Evolutionary conservation across 2,888 invertebrate genomes (phyloP).

Genomic region (Lampropteryx suffumata): DNA sequence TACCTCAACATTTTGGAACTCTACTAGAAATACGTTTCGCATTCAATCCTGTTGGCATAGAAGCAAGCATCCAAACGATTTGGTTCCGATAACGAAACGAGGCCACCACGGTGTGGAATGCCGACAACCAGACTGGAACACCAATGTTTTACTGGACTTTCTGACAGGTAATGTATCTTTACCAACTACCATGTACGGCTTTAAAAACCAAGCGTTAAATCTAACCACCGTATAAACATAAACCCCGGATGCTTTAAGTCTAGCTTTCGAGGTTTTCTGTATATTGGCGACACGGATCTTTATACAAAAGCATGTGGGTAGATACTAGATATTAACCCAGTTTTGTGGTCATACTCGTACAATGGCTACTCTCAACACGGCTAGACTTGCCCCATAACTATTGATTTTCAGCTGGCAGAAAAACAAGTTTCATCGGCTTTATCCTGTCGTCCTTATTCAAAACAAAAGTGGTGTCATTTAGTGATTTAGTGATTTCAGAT

Average conservation of each 20-base stretch:
- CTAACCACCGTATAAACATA: constrained; percentile 8
- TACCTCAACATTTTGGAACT: background rate
- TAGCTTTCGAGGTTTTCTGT: constrained; percentile 1
- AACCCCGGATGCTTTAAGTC: background rate
- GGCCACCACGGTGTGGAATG: constrained; percentile 58
- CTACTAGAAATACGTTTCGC: constrained; percentile 2
- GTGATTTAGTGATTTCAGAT: no score
- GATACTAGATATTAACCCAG: constrained; percentile 4
- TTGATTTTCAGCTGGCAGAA: constrained; percentile 10
- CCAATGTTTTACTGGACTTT: constrained; percentile 54
- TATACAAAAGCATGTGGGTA: background rate
- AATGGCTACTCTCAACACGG: constrained; percentile 6
- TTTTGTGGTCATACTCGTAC: constrained; percentile 16
- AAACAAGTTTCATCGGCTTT: constrained; percentile 9
- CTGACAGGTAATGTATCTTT: constrained; percentile 35
- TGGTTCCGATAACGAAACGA: constrained; percentile 41
- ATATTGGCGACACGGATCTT: background rate
- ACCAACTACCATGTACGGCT: constrained; percentile 23
- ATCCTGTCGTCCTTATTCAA: no score
- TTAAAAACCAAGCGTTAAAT: constrained; percentile 31
- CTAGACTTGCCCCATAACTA: constrained; percentile 15
- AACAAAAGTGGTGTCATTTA: no score
- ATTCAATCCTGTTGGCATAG: constrained; percentile 14
- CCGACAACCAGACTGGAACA: constrained; percentile 70
- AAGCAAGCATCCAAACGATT: constrained; percentile 13